phyloP scores from a whole-genome alignment of 2,113 vertebrate species.

The Myodes glareolus region DNA sequence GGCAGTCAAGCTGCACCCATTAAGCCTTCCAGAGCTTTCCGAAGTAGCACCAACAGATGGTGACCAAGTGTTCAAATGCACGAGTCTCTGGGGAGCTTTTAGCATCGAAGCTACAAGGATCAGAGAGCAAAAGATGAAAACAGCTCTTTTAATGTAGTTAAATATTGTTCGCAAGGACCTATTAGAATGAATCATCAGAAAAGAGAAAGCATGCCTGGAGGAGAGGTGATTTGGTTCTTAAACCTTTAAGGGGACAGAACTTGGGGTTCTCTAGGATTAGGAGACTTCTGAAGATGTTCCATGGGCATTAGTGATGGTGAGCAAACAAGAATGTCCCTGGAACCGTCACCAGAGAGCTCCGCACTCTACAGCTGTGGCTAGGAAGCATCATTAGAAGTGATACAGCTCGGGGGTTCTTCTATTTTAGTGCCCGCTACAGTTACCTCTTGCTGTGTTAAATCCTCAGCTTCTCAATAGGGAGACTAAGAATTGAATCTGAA shows the following conservation, averaged over 20 bases:
- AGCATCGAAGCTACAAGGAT: not conserved
- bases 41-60: not conserved
- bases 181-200: not conserved
- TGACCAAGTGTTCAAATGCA: not conserved
- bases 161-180: not conserved
- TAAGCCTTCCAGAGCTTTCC: not conserved
- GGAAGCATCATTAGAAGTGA: not conserved
- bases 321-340: not conserved
- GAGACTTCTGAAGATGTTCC: not conserved
- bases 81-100: not conserved
- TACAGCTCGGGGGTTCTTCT: not conserved
- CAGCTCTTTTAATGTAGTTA: not conserved
- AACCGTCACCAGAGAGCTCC: not conserved
- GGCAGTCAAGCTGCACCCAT: not conserved
- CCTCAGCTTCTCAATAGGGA: not conserved
- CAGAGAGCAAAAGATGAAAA: not conserved
- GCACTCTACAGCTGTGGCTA: not conserved
- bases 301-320: not conserved
- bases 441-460: not conserved
- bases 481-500: not conserved
- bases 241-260: not conserved
- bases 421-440: not conserved
- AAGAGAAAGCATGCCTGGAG: not conserved
- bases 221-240: not conserved
- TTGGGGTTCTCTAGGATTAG: not conserved